phyloP scores from a whole-genome alignment of 2,113 vertebrate species.

The Zapus hudsonius region DNA sequence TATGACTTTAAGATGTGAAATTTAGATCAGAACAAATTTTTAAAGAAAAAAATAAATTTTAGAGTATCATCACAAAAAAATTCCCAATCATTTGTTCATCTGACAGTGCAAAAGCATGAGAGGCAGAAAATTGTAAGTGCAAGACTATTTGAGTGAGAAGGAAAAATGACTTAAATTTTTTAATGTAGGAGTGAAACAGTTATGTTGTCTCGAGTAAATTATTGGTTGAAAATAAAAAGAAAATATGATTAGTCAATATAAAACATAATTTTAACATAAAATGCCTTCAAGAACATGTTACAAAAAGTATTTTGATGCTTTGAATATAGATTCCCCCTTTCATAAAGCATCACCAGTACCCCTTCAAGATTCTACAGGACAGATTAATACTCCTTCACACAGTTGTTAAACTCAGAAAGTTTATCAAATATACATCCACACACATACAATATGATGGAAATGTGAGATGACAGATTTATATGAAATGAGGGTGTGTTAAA shows the following conservation, averaged over 20 bases:
- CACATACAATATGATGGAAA: too few species aligned
- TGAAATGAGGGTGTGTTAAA: too few species aligned
- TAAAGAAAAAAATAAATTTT: not conserved
- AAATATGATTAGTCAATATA: not conserved
- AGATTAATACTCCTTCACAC: too few species aligned
- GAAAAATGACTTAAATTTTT: not conserved
- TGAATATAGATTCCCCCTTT: not conserved
- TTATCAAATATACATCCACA: too few species aligned
- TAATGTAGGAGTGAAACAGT: not conserved
- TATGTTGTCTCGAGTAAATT: not conserved
- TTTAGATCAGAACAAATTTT: conserved; percentile 16
- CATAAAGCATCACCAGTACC: not conserved
- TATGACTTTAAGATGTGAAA: not conserved
- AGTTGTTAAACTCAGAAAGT: too few species aligned
- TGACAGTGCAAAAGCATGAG: not conserved
- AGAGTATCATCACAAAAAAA: not conserved
- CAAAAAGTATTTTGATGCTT: not conserved
- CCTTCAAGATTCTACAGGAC: too few species aligned
- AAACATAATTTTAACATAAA: conserved; percentile 26
- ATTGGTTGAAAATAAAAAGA: not conserved
- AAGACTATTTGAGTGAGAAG: not conserved
- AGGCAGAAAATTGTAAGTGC: not conserved
- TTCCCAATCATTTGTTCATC: not conserved
- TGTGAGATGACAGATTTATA: too few species aligned
- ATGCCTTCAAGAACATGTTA: not conserved